A percentile compares a stretch with the other conserved stretches of the same genome.
Conservation (phyloP, 1,140 invertebrate species). For the Bombus confusus region DNA sequence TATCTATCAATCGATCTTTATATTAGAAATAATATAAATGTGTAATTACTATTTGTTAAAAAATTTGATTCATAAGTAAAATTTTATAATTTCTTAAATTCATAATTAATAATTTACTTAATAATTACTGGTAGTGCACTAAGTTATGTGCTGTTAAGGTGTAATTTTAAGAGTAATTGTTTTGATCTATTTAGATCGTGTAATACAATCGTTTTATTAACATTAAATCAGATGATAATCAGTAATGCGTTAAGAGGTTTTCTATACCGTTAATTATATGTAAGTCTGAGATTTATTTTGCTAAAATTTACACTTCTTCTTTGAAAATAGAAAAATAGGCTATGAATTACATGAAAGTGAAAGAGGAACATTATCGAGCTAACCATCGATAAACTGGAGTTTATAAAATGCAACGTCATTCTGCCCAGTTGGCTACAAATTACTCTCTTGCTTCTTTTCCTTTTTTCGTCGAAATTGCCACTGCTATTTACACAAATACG, state of each 20-base stretch:
- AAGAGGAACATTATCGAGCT: not conserved
- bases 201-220: not conserved
- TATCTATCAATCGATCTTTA: not conserved
- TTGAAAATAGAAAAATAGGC: too few relatives aligned
- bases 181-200: not conserved
- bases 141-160: not conserved
- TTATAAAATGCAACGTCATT: slow-evolving; percentile 18
- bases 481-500: not conserved
- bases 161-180: too few relatives aligned
- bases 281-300: not conserved
- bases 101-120: too few relatives aligned
- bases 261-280: not conserved
- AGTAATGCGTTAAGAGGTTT: not conserved
- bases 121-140: too few relatives aligned
- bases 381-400: slow-evolving; percentile 2
- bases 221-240: not conserved
- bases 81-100: not conserved
- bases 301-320: not conserved
- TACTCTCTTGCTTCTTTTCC: not conserved
- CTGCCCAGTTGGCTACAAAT: not conserved
- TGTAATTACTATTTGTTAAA: not conserved
- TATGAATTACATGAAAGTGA: not conserved
- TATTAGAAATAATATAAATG: not conserved
- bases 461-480: not conserved
- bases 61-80: not conserved